Conservation (phyloP, 1,140 invertebrate species). For the Andricus grossulariae region DNA sequence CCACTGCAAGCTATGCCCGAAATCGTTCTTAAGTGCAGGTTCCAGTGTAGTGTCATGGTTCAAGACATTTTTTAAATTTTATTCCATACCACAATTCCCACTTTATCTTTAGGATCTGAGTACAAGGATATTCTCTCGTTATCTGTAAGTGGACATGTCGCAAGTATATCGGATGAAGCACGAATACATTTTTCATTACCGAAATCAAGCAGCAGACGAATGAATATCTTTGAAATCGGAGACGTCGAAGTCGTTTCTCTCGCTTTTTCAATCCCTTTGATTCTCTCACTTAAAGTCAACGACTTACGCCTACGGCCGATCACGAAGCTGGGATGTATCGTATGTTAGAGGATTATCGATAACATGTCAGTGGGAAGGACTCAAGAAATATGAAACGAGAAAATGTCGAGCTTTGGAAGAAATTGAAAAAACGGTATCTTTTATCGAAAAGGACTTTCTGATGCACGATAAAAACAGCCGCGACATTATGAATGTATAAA, state of each 20-base stretch:
- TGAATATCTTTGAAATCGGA: slow-evolving; percentile 49
- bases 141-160: too few relatives aligned
- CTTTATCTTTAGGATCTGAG: too few relatives aligned
- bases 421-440: slow-evolving; percentile 19
- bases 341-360: slow-evolving; percentile 56
- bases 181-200: slow-evolving; percentile 32
- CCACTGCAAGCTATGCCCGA: too few relatives aligned
- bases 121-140: too few relatives aligned
- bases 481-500: not conserved
- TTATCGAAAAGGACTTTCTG: not conserved
- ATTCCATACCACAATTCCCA: too few relatives aligned
- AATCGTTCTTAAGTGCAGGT: too few relatives aligned
- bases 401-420: slow-evolving; percentile 16
- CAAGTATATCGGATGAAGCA: not conserved
- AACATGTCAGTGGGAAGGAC: slow-evolving; percentile 44
- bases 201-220: slow-evolving; percentile 36
- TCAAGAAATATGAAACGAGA: slow-evolving; percentile 31
- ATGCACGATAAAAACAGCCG: not conserved
- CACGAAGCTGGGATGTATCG: slow-evolving; percentile 42
- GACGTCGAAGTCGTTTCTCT: slow-evolving; percentile 36
- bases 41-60: too few relatives aligned
- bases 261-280: slow-evolving; percentile 33
- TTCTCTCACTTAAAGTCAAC: slow-evolving; percentile 33
- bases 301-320: slow-evolving; percentile 53
- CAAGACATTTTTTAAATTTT: too few relatives aligned